Evolutionary conservation across 2,797 vertebrate genomes (phyloP), one percentile per base, ranked within the genome.

Genomic region (Danio albolineatus): DNA sequence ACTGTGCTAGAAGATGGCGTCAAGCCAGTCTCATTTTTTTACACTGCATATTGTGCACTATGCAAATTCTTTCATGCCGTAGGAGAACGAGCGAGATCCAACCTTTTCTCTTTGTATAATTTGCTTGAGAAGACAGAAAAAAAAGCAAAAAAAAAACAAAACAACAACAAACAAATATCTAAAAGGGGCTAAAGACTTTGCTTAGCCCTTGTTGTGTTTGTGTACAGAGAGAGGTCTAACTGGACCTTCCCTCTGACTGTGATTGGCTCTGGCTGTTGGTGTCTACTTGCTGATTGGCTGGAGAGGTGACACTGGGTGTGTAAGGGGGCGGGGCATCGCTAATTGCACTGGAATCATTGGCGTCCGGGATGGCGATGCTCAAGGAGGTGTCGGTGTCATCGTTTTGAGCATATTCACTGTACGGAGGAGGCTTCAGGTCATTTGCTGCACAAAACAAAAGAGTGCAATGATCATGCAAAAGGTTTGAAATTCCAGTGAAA

Each of bases 351-450:
- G 85, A 71, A 82, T 93, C 92, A 39, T 81, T 90, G 53, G 83
- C 89, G 7, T 93, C 93, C 2, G 92, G 86, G 70, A 93, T 88
- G 75, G 87, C 12, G 57, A 93, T 85, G 51, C 84, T 81, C 46
- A 85, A 86, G 12, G 90, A 79, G 44, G 83, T 84, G 1, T 87
- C 87, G 0, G 86, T 79, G 56, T 87, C 88, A 0, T 87, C 87
- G 0, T 84, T 82, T 4, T 80, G 88, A 60, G 93, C 92, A 7
- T 92, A 94, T 85, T 95, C 94, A 41, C 94, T 95, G 91, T 96
- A 96, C 0, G 95, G 95, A 57, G 95, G 95, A 4, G 95, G 95
- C 89, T 96, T 96, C 83, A 95, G 91, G 73, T 95, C 94, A 0
- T 95, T 94, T 16, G 90, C 93, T 94, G 85, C 28, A 44, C 21